Base-by-base conservation (phyloP, 2,797 vertebrate genomes). In the Protosalanx chinensis region DNA sequence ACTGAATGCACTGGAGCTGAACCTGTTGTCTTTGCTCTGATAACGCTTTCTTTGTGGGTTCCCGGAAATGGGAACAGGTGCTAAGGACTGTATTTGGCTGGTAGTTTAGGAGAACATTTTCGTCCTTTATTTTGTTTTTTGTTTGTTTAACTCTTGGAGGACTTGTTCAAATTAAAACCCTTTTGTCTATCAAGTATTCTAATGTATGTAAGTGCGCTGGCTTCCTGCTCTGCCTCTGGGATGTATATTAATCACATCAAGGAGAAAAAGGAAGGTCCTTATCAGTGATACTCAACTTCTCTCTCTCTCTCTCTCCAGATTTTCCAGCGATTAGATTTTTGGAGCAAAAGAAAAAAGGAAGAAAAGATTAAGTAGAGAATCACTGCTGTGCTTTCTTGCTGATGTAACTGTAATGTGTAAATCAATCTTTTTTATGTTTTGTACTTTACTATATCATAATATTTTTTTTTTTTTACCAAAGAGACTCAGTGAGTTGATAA, bases 391-490 rank as follows among this genome's bases (percentile, higher is more conserved):
- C 68, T 30, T 57, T 65, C 56, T 75, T 69, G 5, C 37, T 67
- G 61, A 72, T 75, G 57, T 75, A 59, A 82, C 71, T 79, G 73
- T 80, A 73, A 73, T 66, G 71, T 72, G 41, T 90, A 87, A 89
- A 90, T 79, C 71, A 5, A 72, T 76, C 53, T 66, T 67, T 67
- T 18, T 23, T 33, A 32, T 32, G 12, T 61, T 53, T 51, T 67
- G 51, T 68, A 56, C 56, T 58, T 15, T 82, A 64, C 66, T 20
- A 10, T 27, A 27, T 27, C 23, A 27, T 27, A 27, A 1, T 67
- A 49, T n/a, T 78, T 33, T 57, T 20, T 49, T 51, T 82, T 88
- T 87, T 82, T 70, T 82, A 79, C 84, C 83, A 85, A 85, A 86
- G 73, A 88, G 73, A 79, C 70, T 76, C 77, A 75, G 77, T 37